phyloP scores from a whole-genome alignment of 92 coral and sea anemone species.

The Phymanthus crucifer region DNA sequence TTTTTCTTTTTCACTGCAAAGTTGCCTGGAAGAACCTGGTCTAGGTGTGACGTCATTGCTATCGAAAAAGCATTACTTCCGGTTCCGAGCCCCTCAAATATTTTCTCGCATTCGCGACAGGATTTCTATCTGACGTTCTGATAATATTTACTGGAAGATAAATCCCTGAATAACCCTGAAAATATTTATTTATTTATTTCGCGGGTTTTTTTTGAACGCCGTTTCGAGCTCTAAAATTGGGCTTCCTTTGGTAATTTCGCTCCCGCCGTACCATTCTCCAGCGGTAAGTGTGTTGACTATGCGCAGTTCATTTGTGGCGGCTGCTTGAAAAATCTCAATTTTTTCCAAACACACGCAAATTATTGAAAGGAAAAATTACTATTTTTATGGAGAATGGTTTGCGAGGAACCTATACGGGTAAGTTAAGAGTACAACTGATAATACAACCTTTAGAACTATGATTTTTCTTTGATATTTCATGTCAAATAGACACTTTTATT shows the following conservation, averaged over 20 bases:
- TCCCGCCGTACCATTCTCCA: constrained; percentile 11
- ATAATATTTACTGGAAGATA: too few species aligned
- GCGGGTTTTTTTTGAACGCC: too few species aligned
- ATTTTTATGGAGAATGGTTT: constrained; percentile 88
- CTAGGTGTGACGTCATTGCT: too few species aligned
- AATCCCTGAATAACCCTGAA: too few species aligned
- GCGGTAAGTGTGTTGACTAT: constrained; percentile 8
- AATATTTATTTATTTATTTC: too few species aligned
- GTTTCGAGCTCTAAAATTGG: neutral
- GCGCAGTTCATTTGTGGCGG: constrained; percentile 19
- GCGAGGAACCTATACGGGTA: constrained; percentile 99
- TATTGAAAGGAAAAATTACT: neutral
- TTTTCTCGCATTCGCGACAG: too few species aligned
- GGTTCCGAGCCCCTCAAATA: too few species aligned
- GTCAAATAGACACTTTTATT: neutral
- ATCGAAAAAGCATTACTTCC: too few species aligned
- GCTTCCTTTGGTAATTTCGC: constrained; percentile 3
- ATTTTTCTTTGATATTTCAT: constrained; percentile 9
- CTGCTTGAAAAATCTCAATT: constrained; percentile 8
- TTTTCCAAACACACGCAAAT: constrained; percentile 24
- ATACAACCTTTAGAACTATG: neutral
- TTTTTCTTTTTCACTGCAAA: neutral
- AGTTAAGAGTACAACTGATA: constrained; percentile 4
- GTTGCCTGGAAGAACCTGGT: too few species aligned
- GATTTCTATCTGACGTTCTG: too few species aligned